Evolutionary conservation across 1,140 invertebrate genomes (phyloP).

Genomic region (Oedothorax gibbosus): DNA sequence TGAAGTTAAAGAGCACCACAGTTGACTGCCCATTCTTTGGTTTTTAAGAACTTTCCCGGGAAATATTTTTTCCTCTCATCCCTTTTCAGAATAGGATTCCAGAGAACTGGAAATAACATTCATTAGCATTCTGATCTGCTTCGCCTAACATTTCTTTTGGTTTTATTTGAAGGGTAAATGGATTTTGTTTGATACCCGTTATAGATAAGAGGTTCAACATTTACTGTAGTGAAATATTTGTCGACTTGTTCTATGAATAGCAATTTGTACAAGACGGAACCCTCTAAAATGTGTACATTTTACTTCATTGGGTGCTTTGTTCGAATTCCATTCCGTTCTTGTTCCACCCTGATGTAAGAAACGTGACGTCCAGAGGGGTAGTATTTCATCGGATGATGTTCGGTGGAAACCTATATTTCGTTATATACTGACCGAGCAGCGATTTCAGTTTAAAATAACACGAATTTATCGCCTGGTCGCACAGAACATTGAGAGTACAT

Average conservation of each 20-base stretch:
- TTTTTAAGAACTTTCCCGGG: slow-evolving; percentile 22
- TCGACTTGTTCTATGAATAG: slow-evolving; percentile 28
- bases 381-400: neutral
- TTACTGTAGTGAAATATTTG: slow-evolving; percentile 41
- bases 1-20: slow-evolving; percentile 12
- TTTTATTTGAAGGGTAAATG: slow-evolving; percentile 47
- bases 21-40: slow-evolving; percentile 3
- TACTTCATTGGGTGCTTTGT: slow-evolving; percentile 1
- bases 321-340: neutral
- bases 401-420: too few relatives aligned
- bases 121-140: slow-evolving; percentile 49
- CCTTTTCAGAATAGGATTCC: slow-evolving; percentile 21
- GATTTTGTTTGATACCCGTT: slow-evolving; percentile 49
- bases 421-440: too few relatives aligned
- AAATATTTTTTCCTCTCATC: neutral
- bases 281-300: slow-evolving; percentile 17
- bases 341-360: slow-evolving; percentile 1
- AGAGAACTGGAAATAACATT: slow-evolving; percentile 38
- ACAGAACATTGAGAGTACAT: too few relatives aligned
- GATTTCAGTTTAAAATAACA: too few relatives aligned
- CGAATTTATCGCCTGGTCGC: too few relatives aligned
- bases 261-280: neutral
- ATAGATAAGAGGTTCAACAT: slow-evolving; percentile 50
- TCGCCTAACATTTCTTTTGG: slow-evolving; percentile 33
- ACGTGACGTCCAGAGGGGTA: neutral